Base-by-base conservation (phyloP, 2,888 invertebrate genomes). In the Alviniconcha strummeri region DNA sequence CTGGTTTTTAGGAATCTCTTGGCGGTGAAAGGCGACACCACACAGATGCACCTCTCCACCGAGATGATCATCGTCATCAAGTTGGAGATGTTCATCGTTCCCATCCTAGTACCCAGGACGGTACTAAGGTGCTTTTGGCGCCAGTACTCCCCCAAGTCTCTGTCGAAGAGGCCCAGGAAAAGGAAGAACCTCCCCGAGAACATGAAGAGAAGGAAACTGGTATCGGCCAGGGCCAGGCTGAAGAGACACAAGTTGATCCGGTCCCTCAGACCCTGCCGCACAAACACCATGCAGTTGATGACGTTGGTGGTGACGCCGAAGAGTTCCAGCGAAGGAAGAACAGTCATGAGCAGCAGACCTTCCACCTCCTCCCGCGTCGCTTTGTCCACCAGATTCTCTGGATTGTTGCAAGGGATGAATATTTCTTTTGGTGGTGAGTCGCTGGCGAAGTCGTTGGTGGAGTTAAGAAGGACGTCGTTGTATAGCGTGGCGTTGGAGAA, bases 71-170 rank as follows among this genome's bases (percentile, higher is more conserved):
- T 52, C 6, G 71, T 80, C 17, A 80, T 55, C 19, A 52, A 17
- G 72, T 80, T 80, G 71, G 69, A 72, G n/a, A 80, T 80, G 79
- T 79, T 79, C 79, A 79, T 79, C 17, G 52, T 64, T 3, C 79
- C 79, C 13, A 79, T 36, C 79, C 67, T 52, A 36, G 57, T 19
- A 3, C 79, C 79, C 19, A 79, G 67, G 11, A 79, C 17, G 7
- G 79, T 79, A 52, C 64, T 79, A 3, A 64, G 36, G 19, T 52
- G 64, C 79, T 67, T 79, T 67, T 79, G 79, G 17, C 79, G 60
- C 79, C 79, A 79, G 52, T 36, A 79, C 52, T 64, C 64, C 64
- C 64, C 79, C 8, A 79, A 52, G 11, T 52, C 64, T 36, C 19
- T 13, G 64, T 79, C 79, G 5, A 67, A 36, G 9, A 79, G 9